Percentiles rank a stretch among this genome's conserved stretches.
These are phyloP conservation scores for Fissipunctia ypsillon DNA, from an alignment of 2,888 invertebrate species.

Conservation along the genomic window DNA sequence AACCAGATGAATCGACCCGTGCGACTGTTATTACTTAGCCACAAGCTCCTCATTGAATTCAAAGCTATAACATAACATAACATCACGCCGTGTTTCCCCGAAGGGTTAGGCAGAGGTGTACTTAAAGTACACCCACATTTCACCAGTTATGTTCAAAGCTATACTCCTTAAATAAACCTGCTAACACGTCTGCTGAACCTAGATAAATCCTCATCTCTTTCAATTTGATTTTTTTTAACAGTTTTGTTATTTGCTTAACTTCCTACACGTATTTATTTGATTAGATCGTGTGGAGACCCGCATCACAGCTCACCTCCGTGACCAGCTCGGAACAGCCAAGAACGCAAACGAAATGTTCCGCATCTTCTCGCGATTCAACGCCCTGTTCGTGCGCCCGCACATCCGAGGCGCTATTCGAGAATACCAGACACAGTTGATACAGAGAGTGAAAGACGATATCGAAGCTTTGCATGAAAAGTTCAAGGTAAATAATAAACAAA, in stretches of 20 bases:
- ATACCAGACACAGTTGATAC: conserved; percentile 99
- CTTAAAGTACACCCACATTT: too few relatives aligned
- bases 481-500: conserved; percentile 92
- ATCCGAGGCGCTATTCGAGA: conserved; percentile 99
- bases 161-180: neutral
- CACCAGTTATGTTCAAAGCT: too few relatives aligned
- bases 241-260: neutral
- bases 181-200: neutral
- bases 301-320: conserved; percentile 98
- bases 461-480: conserved; percentile 99
- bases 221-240: neutral
- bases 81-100: too few relatives aligned
- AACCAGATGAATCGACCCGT: too few relatives aligned
- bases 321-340: conserved; percentile 99
- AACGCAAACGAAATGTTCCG: conserved; percentile 99
- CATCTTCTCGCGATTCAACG: conserved; percentile 99
- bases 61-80: too few relatives aligned
- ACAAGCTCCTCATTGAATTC: too few relatives aligned
- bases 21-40: too few relatives aligned
- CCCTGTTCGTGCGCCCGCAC: conserved; percentile 99
- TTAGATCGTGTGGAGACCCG: conserved; percentile 98
- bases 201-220: neutral
- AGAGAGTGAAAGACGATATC: conserved; percentile 99
- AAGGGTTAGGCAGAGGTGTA: too few relatives aligned
- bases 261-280: neutral